Base-by-base conservation (phyloP, 2,888 invertebrate species). In the Erebia epiphron region DNA sequence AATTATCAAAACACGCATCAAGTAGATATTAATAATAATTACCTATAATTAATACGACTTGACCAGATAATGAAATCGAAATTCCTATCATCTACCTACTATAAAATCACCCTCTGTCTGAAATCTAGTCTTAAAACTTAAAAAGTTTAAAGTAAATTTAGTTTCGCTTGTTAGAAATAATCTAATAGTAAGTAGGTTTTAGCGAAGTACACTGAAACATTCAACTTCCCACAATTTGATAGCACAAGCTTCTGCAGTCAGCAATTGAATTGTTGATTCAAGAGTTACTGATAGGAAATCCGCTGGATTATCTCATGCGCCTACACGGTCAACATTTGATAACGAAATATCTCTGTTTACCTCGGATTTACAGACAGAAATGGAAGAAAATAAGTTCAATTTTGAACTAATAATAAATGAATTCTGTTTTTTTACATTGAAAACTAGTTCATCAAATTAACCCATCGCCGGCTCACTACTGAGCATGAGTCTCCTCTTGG, bases 221-320 rank as follows among this genome's bases (percentile, higher is more conserved):
- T n/a, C 50, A 50, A 16, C 16, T n/a, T 16, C 9, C 9, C 16
- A 18, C 16, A 18, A 54, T 10, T 54, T 4, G 8, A 54, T 16
- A 54, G 16, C 54, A 54, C 16, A 18, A 54, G 54, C 54, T 11
- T 35, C 14, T 26, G 9, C n/a, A 9, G 35, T 14, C 57, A 8
- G 35, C 35, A 58, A 58, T 58, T 9, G 41, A 16, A 60, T 43
- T 43, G 11, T 46, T 61, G 10, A 9, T 60, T 60, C 16, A 14
- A 57, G 60, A 61, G 7, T 61, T 61, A 18, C 61, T 13, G 18
- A n/a, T 4, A 13, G 43, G 3, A 16, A 46, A 61, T 61, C 61
- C 43, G 16, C 61, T n/a, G 61, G 61, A 43, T 61, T 61, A 61
- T 61, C 18, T 61, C 43, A 18, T 9, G 2, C 7, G 8, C 14